Evolutionary conservation across 64 coral and sea anemone genomes (phyloP), one percentile per base, ranked within the genome.

Genomic region (Acropora yongei): DNA sequence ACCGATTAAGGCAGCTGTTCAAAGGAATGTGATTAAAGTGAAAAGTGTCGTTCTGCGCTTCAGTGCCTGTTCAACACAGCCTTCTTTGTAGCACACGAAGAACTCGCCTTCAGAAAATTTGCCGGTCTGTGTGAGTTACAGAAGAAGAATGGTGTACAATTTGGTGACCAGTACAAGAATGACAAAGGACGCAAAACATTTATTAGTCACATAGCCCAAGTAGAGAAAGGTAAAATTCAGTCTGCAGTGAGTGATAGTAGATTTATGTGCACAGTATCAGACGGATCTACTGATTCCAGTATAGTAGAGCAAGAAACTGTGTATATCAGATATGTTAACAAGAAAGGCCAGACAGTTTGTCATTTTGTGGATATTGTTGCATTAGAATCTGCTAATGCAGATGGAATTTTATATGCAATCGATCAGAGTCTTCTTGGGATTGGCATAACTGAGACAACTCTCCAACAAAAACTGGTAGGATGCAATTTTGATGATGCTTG

Each of bases 111-210:
- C 58, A 91, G 18, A 92, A 75, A 75, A 75, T 75, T 45, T 75
- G 73, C 41, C 43, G 73, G 73, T 44, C 73, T 75, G 39, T 80
- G 53, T 58, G 78, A 80, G 78, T 80, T 80, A 61, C 78, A 80
- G 78, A 58, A 80, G 78, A 80, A 80, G 50, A 80, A 80, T 80
- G 78, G 78, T 80, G 49, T 80, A 60, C 78, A 80, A 80, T 80
- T 80, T 80, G 78, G 78, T 49, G 51, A 80, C 50, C 78, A 80
- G 78, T 80, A 80, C 75, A 77, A 77, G 75, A 46, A 77, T 77
- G 30, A 77, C 47, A 77, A 77, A 77, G 75, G 40, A 77, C 47
- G 75, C 75, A 77, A 77, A 77, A 77, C 75, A 77, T 77, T 77
- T 77, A 77, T 77, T 77, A 77, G 44, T 44, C 75, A 77, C 75